These are phyloP conservation scores for Acronicta aceris DNA, from an alignment of 2,888 invertebrate species.

Conservation along the genomic window DNA sequence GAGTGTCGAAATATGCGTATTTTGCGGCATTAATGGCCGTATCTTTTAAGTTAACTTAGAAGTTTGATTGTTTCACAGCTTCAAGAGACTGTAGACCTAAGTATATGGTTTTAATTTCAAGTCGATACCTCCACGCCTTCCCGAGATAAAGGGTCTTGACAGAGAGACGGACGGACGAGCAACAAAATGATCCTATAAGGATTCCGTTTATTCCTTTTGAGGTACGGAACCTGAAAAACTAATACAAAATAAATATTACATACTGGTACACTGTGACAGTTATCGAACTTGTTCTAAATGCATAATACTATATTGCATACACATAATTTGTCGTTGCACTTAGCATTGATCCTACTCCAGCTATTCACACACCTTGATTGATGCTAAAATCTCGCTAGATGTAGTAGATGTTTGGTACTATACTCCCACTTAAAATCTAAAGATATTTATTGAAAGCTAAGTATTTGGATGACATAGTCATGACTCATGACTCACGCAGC, in stretches of 20 bases:
- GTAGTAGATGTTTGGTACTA: conserved; percentile 17
- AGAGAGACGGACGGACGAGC: too few relatives aligned
- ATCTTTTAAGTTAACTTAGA: too few relatives aligned
- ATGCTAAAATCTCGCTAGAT: neutral
- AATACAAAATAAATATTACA: neutral
- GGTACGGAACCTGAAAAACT: too few relatives aligned
- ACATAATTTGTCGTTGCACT: neutral
- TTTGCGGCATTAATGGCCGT: too few relatives aligned
- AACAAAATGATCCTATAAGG: too few relatives aligned
- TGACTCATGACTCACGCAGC: conserved; percentile 33
- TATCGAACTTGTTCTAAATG: neutral
- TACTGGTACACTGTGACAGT: neutral
- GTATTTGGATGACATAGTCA: conserved; percentile 14
- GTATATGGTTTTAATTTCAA: too few relatives aligned
- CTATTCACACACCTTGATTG: neutral
- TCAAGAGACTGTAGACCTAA: too few relatives aligned
- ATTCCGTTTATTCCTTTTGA: too few relatives aligned
- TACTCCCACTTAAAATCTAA: conserved; percentile 1
- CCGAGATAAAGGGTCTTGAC: too few relatives aligned
- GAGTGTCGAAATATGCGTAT: too few relatives aligned
- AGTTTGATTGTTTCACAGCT: too few relatives aligned
- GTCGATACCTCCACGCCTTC: too few relatives aligned
- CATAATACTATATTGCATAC: neutral
- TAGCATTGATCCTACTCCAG: conserved; percentile 3
- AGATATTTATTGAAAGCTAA: conserved; percentile 19